Percentiles rank a stretch among this genome's conserved stretches.
Evolutionary conservation across 2,888 invertebrate genomes (phyloP).

Genomic region (Drosophila nigricruria): DNA sequence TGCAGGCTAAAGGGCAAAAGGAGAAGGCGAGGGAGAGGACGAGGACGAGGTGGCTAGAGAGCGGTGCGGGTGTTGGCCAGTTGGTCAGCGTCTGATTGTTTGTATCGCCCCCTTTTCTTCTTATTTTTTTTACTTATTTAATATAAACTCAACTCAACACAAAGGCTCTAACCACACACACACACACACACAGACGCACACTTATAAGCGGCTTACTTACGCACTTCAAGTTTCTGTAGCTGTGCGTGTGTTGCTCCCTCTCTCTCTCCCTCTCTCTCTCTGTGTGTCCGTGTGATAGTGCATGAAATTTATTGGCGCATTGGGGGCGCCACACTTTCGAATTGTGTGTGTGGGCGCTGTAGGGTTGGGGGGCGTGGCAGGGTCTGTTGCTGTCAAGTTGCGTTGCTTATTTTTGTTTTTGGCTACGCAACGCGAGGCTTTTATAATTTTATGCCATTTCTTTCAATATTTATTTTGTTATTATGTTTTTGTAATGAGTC

Average conservation of each 20-base stretch:
- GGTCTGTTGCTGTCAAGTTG: constrained; percentile 70
- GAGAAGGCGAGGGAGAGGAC: neutral
- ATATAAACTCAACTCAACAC: constrained; percentile 70
- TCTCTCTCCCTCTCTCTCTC: constrained; percentile 5
- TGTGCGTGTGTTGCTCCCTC: constrained; percentile 13
- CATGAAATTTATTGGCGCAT: constrained; percentile 77
- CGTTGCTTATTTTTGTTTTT: constrained; percentile 46
- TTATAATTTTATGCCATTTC: constrained; percentile 82
- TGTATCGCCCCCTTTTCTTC: constrained; percentile 31
- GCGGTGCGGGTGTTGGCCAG: constrained; percentile 27
- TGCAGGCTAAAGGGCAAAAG: constrained; percentile 2
- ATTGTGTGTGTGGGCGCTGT: constrained; percentile 14
- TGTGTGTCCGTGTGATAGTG: constrained; percentile 74
- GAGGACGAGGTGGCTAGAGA: neutral
- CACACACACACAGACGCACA: constrained; percentile 15
- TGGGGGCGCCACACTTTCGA: constrained; percentile 66
- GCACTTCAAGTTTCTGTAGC: constrained; percentile 44
- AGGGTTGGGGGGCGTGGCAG: constrained; percentile 1
- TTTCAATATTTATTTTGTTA: constrained; percentile 82
- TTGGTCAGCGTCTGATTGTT: constrained; percentile 56
- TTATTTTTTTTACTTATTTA: constrained; percentile 67
- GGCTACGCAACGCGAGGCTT: constrained; percentile 54
- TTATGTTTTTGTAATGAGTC: constrained; percentile 81
- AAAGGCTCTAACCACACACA: constrained; percentile 62
- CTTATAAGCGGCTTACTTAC: constrained; percentile 74